A percentile compares a stretch with the other conserved stretches of the same genome.
Evolutionary conservation across 2,797 vertebrate species (phyloP).

Genomic region (Aphelocoma californica): DNA sequence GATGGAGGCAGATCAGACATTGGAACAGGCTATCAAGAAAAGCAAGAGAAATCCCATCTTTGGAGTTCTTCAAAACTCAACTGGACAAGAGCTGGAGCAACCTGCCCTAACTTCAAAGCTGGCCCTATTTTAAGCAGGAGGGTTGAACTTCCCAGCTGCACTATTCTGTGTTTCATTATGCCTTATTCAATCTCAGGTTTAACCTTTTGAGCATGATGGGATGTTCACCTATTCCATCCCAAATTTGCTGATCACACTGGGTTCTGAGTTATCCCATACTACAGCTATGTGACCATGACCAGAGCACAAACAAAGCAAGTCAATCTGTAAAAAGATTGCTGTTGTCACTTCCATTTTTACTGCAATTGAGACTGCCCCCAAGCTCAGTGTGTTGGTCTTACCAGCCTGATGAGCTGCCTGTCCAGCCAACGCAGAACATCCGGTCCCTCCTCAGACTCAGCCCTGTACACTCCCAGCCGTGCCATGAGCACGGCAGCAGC

Average conservation of each 20-base stretch:
- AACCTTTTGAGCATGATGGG: not conserved
- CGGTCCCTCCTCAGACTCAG: conserved; percentile 94
- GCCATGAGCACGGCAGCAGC: conserved; percentile 95
- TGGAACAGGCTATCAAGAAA: not conserved
- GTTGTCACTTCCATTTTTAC: not conserved
- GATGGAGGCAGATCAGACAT: not conserved
- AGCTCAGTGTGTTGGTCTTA: conserved; percentile 65
- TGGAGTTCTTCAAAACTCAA: not conserved
- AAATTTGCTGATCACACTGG: not conserved
- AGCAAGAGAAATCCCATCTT: not conserved
- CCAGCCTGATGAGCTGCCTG: conserved; percentile 94
- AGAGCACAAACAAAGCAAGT: not conserved
- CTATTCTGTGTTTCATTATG: not conserved
- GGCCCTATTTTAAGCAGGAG: not conserved
- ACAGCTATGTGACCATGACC: not conserved
- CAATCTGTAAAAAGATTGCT: not conserved
- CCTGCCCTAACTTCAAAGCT: not conserved
- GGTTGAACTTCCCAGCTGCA: not conserved
- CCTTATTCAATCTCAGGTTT: not conserved
- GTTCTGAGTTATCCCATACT: not conserved
- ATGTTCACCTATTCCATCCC: not conserved
- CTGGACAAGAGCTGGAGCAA: not conserved
- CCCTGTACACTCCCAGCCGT: conserved; percentile 90
- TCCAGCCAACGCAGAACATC: conserved; percentile 97
- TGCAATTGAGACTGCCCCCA: not conserved